Evolutionary conservation across 2,888 invertebrate species (phyloP).

Genomic region (Clepsis dumicolana): DNA sequence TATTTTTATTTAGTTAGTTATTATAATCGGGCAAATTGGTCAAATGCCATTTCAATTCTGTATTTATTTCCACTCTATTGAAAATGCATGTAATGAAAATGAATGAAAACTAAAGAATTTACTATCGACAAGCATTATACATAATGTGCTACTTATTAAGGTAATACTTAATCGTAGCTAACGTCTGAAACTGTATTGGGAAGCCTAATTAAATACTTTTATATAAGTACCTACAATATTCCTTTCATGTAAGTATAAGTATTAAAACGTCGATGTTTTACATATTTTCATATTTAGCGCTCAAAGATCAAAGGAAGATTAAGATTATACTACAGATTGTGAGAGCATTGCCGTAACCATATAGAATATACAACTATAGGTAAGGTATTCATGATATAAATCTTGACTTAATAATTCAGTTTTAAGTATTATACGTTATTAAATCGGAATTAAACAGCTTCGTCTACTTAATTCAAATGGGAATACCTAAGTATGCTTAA

Average conservation of each 20-base stretch:
- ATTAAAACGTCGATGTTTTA: background rate
- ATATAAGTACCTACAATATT: background rate
- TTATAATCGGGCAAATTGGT: too few relatives aligned
- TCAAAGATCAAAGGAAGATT: background rate
- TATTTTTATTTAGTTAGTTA: too few relatives aligned
- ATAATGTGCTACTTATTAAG: background rate
- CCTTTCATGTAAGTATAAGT: background rate
- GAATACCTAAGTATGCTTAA: conserved; percentile 12
- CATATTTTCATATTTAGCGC: background rate
- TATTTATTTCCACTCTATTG: too few relatives aligned
- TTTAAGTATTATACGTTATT: conserved; percentile 13
- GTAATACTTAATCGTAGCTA: background rate
- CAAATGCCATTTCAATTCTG: too few relatives aligned
- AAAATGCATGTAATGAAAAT: too few relatives aligned
- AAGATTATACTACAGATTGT: background rate
- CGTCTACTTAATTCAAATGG: conserved; percentile 11
- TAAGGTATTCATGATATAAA: conserved; percentile 20
- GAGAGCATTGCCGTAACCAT: conserved; percentile 3
- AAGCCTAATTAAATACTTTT: background rate
- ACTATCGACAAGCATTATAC: too few relatives aligned
- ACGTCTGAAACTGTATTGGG: background rate
- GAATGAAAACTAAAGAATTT: too few relatives aligned
- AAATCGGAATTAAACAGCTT: background rate
- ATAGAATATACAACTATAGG: conserved; percentile 14
- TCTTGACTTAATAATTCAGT: conserved; percentile 15